Conservation (phyloP, 2,113 vertebrate genomes). For the Cheirogaleus medius region DNA sequence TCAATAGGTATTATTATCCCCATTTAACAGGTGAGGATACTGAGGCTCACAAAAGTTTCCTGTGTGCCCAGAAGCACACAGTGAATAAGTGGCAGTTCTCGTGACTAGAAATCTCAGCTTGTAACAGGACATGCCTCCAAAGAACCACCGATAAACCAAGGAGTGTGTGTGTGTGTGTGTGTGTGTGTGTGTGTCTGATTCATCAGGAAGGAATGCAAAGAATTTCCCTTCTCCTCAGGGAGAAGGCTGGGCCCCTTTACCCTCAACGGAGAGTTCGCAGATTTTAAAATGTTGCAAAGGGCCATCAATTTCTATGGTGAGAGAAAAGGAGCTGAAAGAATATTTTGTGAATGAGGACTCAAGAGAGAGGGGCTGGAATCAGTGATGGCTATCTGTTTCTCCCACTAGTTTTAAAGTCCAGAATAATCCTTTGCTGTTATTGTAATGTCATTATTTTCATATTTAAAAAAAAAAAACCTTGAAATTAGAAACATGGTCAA, state of each 20-base stretch:
- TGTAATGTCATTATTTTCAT: neutral
- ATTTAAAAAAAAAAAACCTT: neutral
- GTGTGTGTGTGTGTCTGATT: conserved; percentile 19
- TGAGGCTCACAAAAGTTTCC: neutral
- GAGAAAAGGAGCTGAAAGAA: conserved; percentile 15
- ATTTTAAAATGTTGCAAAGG: conserved; percentile 59
- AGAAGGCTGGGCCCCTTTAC: conserved; percentile 66
- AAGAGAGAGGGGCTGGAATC: neutral
- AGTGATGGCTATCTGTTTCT: neutral
- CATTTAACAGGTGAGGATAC: conserved; percentile 12
- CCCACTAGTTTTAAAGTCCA: neutral
- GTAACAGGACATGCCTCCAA: neutral
- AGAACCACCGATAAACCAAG: neutral
- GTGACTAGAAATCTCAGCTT: neutral
- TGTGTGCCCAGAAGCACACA: neutral
- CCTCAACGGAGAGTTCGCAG: conserved; percentile 54
- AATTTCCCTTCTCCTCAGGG: conserved; percentile 69
- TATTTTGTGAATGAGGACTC: conserved; percentile 51
- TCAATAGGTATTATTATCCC: neutral
- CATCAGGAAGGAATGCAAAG: conserved; percentile 68
- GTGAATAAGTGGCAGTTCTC: neutral
- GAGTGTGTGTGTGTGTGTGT: neutral
- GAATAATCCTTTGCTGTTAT: neutral
- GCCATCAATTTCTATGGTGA: conserved; percentile 9
- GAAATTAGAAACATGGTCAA: conserved; percentile 32